These are phyloP conservation scores for Cryptus armator DNA, from an alignment of 2,888 invertebrate species.

Conservation along the genomic window DNA sequence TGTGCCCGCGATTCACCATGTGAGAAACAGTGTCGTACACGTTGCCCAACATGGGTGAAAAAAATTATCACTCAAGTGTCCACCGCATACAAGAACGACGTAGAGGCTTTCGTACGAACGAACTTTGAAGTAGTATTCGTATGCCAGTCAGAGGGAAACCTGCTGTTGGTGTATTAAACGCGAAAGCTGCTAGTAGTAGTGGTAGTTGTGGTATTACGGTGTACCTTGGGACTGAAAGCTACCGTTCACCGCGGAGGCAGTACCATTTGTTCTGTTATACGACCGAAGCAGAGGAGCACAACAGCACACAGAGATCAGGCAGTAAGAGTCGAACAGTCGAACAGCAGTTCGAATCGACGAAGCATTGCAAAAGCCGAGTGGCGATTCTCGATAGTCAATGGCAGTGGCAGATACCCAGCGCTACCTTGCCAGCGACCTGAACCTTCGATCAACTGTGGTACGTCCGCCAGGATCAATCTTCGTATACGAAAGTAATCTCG, in stretches of 20 bases:
- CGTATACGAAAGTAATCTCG: slow-evolving; percentile 65
- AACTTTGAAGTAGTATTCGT: slow-evolving; percentile 4
- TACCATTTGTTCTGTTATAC: slow-evolving; percentile 57
- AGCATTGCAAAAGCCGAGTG: not conserved
- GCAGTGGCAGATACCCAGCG: slow-evolving; percentile 19
- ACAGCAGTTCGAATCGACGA: not conserved
- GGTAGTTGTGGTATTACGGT: slow-evolving; percentile 47
- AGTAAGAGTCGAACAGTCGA: slow-evolving; percentile 12
- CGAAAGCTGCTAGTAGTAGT: not conserved
- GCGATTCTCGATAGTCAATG: slow-evolving; percentile 40
- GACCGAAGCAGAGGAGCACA: slow-evolving; percentile 30
- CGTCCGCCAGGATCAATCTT: slow-evolving; percentile 60
- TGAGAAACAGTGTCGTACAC: not conserved
- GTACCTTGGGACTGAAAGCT: slow-evolving; percentile 56
- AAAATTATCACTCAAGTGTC: slow-evolving; percentile 77
- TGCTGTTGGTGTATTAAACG: not conserved
- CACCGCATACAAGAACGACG: slow-evolving; percentile 1
- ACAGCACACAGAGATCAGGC: not conserved
- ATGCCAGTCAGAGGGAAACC: not conserved
- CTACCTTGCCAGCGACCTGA: not conserved
- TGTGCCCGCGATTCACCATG: not conserved
- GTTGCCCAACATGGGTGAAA: slow-evolving; percentile 61
- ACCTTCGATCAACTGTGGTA: slow-evolving; percentile 38
- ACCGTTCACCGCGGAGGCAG: slow-evolving; percentile 52
- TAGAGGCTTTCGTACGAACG: slow-evolving; percentile 40